A percentile compares a stretch with the other conserved stretches of the same genome.
Evolutionary conservation across 2,113 vertebrate species (phyloP).

Genomic region (Gallinago jamesoni): DNA sequence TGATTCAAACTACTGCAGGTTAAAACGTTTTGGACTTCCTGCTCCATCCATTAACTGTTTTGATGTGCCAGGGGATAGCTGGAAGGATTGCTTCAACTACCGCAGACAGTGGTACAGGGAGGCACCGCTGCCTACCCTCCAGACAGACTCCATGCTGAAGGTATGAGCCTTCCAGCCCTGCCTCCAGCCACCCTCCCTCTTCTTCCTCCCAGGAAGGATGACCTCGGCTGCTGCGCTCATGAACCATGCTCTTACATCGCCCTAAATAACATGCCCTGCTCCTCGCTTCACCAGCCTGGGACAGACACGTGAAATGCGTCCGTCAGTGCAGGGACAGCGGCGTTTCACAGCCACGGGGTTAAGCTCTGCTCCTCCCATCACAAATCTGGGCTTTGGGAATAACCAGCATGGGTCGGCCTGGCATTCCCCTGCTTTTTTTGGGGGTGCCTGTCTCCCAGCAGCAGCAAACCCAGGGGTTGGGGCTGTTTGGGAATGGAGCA

Average conservation of each 20-base stretch:
- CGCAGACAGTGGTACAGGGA: fast-evolving
- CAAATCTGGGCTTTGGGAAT: background rate
- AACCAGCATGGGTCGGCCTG: background rate
- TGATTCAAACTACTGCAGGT: fast-evolving
- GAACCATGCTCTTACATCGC: fast-evolving
- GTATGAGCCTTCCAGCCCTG: background rate
- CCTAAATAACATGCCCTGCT: background rate
- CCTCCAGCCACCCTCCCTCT: background rate
- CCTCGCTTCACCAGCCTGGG: background rate
- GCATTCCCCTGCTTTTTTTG: no score
- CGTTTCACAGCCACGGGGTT: background rate
- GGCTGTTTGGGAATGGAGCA: background rate
- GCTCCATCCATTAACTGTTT: background rate
- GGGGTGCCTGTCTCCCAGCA: background rate
- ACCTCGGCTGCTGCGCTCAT: background rate
- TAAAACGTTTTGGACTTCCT: fast-evolving
- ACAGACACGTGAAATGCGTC: background rate
- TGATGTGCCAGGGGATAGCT: fast-evolving
- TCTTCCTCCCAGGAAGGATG: background rate
- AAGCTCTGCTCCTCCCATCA: background rate
- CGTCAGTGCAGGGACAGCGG: background rate
- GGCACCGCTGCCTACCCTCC: fast-evolving
- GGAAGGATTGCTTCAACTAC: fast-evolving
- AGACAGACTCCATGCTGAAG: background rate
- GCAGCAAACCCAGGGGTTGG: background rate